Conservation (phyloP, 2,888 invertebrate genomes). For the Lasioglossum marginatum region DNA sequence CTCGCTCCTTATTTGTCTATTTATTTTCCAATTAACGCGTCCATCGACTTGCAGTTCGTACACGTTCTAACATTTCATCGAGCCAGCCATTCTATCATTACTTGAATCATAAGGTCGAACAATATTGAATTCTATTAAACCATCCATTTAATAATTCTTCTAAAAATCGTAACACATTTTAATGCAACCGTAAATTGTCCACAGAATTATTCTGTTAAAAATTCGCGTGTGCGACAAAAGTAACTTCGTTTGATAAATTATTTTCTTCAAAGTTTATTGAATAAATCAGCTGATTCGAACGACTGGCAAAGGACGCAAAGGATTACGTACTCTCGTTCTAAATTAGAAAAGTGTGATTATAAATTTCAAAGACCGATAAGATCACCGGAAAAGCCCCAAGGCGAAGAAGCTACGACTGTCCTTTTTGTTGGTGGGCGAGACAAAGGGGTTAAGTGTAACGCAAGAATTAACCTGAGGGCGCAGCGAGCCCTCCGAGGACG, state of each 20-base stretch:
- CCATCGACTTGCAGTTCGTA: background rate
- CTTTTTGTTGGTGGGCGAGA: background rate
- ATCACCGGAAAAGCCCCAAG: background rate
- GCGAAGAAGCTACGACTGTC: slow-evolving; percentile 5
- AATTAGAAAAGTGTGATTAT: background rate
- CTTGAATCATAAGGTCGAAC: too few species aligned
- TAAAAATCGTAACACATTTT: background rate
- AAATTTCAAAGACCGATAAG: background rate
- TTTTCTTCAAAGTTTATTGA: background rate
- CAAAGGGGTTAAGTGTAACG: slow-evolving; percentile 15
- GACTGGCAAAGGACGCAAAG: background rate
- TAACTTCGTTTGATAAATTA: too few species aligned
- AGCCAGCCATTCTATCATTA: background rate
- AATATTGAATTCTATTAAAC: too few species aligned
- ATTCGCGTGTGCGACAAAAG: background rate
- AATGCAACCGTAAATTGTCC: too few species aligned
- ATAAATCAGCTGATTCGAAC: background rate
- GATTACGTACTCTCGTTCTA: background rate
- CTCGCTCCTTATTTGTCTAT: background rate
- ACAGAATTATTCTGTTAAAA: too few species aligned
- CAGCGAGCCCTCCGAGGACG: background rate
- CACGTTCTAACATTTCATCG: too few species aligned
- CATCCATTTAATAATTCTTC: background rate
- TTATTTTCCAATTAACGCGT: background rate
- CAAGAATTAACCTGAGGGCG: slow-evolving; percentile 22